phyloP scores from a whole-genome alignment of 2,797 vertebrate species.

The Onychomys leucogaster region DNA sequence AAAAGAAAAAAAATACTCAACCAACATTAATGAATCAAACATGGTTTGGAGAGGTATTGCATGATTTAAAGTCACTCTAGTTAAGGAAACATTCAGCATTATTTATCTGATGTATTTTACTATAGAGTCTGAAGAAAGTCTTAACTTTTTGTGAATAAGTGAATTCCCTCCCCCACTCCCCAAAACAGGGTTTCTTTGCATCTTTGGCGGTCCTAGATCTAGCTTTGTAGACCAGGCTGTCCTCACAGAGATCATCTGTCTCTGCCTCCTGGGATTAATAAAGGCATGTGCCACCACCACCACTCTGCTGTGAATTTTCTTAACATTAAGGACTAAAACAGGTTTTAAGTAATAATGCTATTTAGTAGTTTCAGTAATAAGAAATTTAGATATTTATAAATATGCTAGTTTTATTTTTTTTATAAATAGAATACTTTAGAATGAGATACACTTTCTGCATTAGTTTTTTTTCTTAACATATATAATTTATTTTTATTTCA shows the following conservation, averaged over 20 bases:
- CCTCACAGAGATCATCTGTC: too few species aligned
- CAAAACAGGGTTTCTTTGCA: too few species aligned
- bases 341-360: slow-evolving; percentile 10
- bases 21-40: background rate
- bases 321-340: background rate
- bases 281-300: too few species aligned
- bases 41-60: background rate
- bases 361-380: slow-evolving; percentile 21
- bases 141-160: background rate
- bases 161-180: background rate
- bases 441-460: slow-evolving; percentile 4
- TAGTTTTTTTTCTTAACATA: background rate
- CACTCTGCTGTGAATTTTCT: background rate
- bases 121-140: background rate
- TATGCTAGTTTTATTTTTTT: background rate
- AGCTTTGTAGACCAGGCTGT: too few species aligned
- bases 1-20: background rate
- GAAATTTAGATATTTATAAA: background rate
- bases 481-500: too few species aligned
- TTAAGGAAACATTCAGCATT: background rate
- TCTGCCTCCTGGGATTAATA: too few species aligned
- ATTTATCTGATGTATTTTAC: background rate
- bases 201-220: too few species aligned
- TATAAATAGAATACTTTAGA: background rate
- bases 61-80: background rate